Evolutionary conservation across 2,797 vertebrate genomes (phyloP).

Genomic region (Gobio occitaniae): DNA sequence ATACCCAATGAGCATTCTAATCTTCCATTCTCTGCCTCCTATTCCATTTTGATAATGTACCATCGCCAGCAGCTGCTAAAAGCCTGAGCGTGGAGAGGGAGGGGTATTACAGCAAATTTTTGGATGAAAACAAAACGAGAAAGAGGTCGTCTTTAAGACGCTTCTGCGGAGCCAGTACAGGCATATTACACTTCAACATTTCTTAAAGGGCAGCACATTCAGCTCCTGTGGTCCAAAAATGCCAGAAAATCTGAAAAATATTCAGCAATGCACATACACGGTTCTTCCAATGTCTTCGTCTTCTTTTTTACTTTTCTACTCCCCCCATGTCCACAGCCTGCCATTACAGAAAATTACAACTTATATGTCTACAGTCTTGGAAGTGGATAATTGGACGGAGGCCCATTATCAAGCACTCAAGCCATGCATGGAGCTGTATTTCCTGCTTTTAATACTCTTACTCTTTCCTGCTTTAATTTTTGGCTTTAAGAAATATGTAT

Average conservation of each 20-base stretch:
- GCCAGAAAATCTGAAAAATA: slow-evolving; percentile 51
- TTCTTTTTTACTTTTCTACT: slow-evolving; percentile 49
- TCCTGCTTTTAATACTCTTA: slow-evolving; percentile 62
- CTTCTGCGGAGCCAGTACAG: slow-evolving; percentile 37
- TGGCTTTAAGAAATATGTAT: slow-evolving; percentile 38
- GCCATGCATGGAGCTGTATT: slow-evolving; percentile 58
- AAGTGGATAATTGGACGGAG: slow-evolving; percentile 67
- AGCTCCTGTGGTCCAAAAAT: slow-evolving; percentile 33
- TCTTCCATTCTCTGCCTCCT: slow-evolving; percentile 61
- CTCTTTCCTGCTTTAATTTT: slow-evolving; percentile 54
- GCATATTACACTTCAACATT: slow-evolving; percentile 43
- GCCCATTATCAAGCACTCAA: slow-evolving; percentile 70
- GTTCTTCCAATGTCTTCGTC: slow-evolving; percentile 33
- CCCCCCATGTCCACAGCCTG: slow-evolving; percentile 58
- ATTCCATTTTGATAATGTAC: slow-evolving; percentile 65
- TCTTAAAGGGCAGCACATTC: slow-evolving; percentile 52
- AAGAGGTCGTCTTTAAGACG: slow-evolving; percentile 56
- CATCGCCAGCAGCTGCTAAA: slow-evolving; percentile 67
- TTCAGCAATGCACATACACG: slow-evolving; percentile 54
- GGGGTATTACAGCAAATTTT: slow-evolving; percentile 59
- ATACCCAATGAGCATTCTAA: slow-evolving; percentile 64
- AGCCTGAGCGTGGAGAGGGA: slow-evolving; percentile 61
- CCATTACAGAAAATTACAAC: slow-evolving; percentile 70
- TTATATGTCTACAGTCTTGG: slow-evolving; percentile 67
- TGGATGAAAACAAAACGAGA: slow-evolving; percentile 51